Evolutionary conservation across 2,113 vertebrate species (phyloP).

Genomic region (Haemorhous mexicanus): DNA sequence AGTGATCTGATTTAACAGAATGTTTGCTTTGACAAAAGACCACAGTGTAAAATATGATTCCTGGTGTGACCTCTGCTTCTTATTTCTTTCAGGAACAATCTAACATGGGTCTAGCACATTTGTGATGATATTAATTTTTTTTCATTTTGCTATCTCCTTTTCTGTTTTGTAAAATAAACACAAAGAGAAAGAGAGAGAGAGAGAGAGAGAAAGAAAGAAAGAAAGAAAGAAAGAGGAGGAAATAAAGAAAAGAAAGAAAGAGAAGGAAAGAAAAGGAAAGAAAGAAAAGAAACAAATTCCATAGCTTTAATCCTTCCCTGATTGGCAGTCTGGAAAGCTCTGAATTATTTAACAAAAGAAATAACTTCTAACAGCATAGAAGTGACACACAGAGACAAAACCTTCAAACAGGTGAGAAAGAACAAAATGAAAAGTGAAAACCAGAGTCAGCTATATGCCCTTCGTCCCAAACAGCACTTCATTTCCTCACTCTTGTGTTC

Average conservation of each 20-base stretch:
- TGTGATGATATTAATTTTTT: not conserved
- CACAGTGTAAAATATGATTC: not conserved
- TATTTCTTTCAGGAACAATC: not conserved
- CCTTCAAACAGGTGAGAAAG: constrained; percentile 72
- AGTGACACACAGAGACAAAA: constrained; percentile 49
- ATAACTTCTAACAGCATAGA: constrained; percentile 74
- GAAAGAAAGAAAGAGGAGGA: not conserved
- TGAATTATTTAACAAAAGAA: constrained; percentile 84
- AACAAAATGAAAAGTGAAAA: constrained; percentile 41
- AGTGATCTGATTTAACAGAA: not conserved
- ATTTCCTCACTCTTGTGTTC: not conserved
- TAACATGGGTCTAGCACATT: not conserved
- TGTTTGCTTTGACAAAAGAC: not conserved
- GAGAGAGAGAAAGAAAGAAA: too few relatives aligned
- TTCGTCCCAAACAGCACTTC: constrained; percentile 11
- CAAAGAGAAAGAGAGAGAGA: not conserved
- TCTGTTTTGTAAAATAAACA: constrained; percentile 36
- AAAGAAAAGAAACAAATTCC: too few relatives aligned
- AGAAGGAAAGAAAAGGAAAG: not conserved
- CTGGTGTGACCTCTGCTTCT: not conserved
- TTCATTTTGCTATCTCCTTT: not conserved
- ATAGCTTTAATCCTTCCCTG: constrained; percentile 72
- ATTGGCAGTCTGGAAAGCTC: constrained; percentile 68
- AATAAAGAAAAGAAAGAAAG: not conserved
- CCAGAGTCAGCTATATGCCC: constrained; percentile 17